A percentile compares a stretch with the other conserved stretches of the same genome.
Conservation (phyloP, 1,140 invertebrate genomes). For the Gonatopus flavifemur region DNA sequence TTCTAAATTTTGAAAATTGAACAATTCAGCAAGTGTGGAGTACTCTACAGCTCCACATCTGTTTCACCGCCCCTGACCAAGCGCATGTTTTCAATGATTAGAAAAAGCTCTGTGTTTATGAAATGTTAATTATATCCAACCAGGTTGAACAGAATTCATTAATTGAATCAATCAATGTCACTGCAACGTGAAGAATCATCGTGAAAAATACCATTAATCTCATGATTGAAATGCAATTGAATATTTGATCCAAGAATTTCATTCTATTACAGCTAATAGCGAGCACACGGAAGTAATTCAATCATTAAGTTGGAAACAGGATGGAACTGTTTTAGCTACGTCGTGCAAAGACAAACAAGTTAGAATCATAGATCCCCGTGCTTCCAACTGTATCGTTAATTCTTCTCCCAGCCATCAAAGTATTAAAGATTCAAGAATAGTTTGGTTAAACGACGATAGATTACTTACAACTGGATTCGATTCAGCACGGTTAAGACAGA, state of each 20-base stretch:
- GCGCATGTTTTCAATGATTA: too few species aligned
- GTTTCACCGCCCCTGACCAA: too few species aligned
- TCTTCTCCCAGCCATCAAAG: slow-evolving; percentile 78
- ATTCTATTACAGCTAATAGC: slow-evolving; percentile 64
- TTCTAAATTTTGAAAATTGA: too few species aligned
- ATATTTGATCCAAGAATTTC: not conserved
- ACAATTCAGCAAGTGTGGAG: too few species aligned
- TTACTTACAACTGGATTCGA: slow-evolving; percentile 84
- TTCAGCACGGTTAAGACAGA: slow-evolving; percentile 76
- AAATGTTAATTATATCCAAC: too few species aligned
- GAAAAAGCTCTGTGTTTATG: too few species aligned
- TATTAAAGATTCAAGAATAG: slow-evolving; percentile 86
- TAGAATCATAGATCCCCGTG: slow-evolving; percentile 78
- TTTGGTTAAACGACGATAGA: slow-evolving; percentile 83
- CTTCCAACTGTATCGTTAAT: slow-evolving; percentile 63
- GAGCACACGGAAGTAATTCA: slow-evolving; percentile 84
- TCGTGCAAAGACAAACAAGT: slow-evolving; percentile 84
- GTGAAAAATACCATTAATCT: too few species aligned
- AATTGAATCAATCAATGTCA: too few species aligned
- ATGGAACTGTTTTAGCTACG: slow-evolving; percentile 73
- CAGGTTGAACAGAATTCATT: too few species aligned
- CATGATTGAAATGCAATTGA: not conserved
- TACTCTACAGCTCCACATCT: too few species aligned
- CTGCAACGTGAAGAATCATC: too few species aligned
- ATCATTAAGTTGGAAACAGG: slow-evolving; percentile 79